Evolutionary conservation across 2,888 invertebrate species (phyloP), one percentile per base, ranked within the genome.

Genomic region (Amphimallon solstitiale): DNA sequence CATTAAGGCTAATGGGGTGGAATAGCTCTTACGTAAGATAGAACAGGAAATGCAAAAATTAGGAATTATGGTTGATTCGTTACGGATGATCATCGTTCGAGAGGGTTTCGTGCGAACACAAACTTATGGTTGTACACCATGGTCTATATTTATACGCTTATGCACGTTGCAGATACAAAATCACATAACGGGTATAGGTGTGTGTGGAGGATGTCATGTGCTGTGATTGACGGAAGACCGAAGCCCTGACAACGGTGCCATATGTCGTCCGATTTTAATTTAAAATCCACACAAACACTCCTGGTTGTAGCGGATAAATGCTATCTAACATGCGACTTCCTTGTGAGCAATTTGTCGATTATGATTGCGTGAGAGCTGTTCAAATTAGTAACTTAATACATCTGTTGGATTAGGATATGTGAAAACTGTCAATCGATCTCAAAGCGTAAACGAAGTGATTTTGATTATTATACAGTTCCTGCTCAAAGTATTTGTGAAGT

Each of bases 141-240:
- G 2, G 17, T 1, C 17, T 17, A 46, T 15, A 19, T 19, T 9
- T 23, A 45, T 14, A 19, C 21, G 12, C 38, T 23, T 54, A 54
- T 6, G 5, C 12, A 35, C 17, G 17, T n/a, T 23, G 40, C 40
- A 40, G 14, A 35, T 40, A 38, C 38, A 56, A 40, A 40, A 6
- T 34, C 9, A 35, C 40, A 23, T 21, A 29, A 35, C 37, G 52
- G 14, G 17, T 37, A 19, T 52, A 52, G 52, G 52, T 56, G 34
- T 48, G 49, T 19, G 34, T 68, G 67, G 68, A 69, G 74, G 69
- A 72, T 68, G 73, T 72, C 75, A 75, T 75, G 70, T 75, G 74
- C 75, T 67, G 78, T 78, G 79, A 79, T 79, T 79, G 78, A 79
- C 78, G 79, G 79, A 78, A 79, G 72, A 70, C 74, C 70, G 78